phyloP scores from a whole-genome alignment of 2,888 invertebrate genomes.

The Rotaria sp. region DNA sequence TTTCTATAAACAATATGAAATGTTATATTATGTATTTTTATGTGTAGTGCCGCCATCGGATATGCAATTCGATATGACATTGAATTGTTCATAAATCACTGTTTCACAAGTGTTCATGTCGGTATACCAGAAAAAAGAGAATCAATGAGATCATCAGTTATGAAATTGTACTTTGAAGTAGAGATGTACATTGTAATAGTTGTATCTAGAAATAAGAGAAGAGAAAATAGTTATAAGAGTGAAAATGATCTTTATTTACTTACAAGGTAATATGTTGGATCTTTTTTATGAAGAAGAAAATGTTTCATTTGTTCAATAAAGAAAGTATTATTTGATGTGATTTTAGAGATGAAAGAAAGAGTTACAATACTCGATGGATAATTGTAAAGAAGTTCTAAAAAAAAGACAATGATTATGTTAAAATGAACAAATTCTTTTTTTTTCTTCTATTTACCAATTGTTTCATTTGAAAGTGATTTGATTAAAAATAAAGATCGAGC shows the following conservation, averaged over 20 bases:
- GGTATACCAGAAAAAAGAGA: neutral
- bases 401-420: neutral
- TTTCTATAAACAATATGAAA: no score
- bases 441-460: neutral
- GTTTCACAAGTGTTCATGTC: neutral
- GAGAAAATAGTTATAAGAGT: neutral
- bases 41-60: no score
- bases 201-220: neutral
- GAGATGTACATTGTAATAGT: neutral
- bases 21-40: no score
- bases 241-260: neutral
- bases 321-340: neutral
- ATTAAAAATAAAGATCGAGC: neutral
- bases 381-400: neutral
- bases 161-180: neutral
- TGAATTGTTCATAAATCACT: no score
- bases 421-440: neutral
- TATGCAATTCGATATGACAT: no score
- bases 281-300: neutral
- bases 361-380: neutral
- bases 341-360: neutral
- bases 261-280: neutral
- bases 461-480: neutral
- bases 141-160: neutral
- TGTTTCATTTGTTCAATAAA: neutral